A percentile compares a stretch with the other conserved stretches of the same genome.
Conservation (phyloP, 1,140 invertebrate species). For the Zaprionus vittiger region DNA sequence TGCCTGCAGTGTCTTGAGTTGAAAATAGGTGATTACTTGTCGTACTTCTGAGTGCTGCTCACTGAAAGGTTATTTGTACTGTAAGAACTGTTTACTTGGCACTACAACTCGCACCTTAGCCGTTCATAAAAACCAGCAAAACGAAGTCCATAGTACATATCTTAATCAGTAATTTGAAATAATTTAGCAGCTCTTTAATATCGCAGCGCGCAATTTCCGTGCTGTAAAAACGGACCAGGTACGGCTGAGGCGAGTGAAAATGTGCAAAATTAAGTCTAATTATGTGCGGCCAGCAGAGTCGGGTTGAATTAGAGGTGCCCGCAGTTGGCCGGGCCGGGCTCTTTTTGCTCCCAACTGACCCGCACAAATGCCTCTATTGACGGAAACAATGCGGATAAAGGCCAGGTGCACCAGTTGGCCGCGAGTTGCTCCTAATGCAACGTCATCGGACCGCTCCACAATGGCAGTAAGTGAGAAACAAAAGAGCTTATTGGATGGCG, state of each 20-base stretch:
- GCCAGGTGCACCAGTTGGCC: conserved; percentile 56
- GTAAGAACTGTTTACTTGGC: too few species aligned
- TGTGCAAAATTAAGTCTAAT: conserved; percentile 77
- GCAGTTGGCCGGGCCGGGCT: background rate
- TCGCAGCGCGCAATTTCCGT: conserved; percentile 22
- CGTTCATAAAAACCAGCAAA: background rate
- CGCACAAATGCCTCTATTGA: conserved; percentile 81
- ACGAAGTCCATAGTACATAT: background rate
- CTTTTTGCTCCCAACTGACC: conserved; percentile 72
- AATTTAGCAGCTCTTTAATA: conserved; percentile 15
- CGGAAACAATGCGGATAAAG: conserved; percentile 77
- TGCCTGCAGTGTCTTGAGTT: background rate
- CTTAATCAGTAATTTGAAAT: conserved; percentile 29
- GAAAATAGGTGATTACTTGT: conserved; percentile 70
- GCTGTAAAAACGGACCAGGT: conserved; percentile 37
- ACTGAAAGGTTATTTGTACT: conserved; percentile 29
- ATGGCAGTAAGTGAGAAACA: conserved; percentile 63
- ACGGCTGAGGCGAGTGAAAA: background rate
- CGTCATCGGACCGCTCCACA: conserved; percentile 54
- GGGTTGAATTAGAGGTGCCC: background rate
- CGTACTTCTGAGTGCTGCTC: conserved; percentile 42
- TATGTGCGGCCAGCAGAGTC: conserved; percentile 57
- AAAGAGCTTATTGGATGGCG: conserved; percentile 52
- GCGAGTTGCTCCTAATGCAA: conserved; percentile 57
- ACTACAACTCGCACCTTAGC: too few species aligned